Evolutionary conservation across 2,888 invertebrate genomes (phyloP).

Genomic region (Cerceris rybyensis): DNA sequence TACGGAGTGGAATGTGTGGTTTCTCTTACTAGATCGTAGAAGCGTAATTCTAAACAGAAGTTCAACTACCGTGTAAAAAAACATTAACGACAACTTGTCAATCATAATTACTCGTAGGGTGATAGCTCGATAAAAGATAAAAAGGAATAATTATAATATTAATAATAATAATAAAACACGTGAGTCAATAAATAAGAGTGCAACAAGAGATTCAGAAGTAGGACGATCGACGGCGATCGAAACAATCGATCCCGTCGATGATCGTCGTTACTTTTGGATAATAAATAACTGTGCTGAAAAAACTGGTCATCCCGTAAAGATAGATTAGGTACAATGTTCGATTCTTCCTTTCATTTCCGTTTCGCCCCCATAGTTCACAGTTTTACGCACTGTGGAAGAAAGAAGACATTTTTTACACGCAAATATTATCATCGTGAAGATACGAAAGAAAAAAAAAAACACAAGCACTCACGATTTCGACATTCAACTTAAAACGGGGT

Average conservation of each 20-base stretch:
- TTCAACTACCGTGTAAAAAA: slow-evolving; percentile 75
- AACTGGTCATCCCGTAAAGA: slow-evolving; percentile 42
- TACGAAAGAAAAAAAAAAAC: slow-evolving; percentile 19
- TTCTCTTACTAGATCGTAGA: slow-evolving; percentile 76
- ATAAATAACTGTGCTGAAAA: slow-evolving; percentile 65
- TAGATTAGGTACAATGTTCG: slow-evolving; percentile 64
- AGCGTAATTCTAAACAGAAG: slow-evolving; percentile 77
- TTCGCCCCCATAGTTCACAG: slow-evolving; percentile 33
- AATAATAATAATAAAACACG: slow-evolving; percentile 45
- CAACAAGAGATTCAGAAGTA: slow-evolving; percentile 76
- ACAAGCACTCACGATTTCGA: slow-evolving; percentile 49
- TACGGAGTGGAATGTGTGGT: slow-evolving; percentile 79
- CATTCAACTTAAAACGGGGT: slow-evolving; percentile 53
- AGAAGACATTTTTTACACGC: slow-evolving; percentile 39
- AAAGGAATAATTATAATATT: slow-evolving; percentile 21
- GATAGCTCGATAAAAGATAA: slow-evolving; percentile 65
- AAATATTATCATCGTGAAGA: slow-evolving; percentile 35
- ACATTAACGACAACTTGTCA: slow-evolving; percentile 72
- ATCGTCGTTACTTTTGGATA: slow-evolving; percentile 45
- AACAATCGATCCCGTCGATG: slow-evolving; percentile 24
- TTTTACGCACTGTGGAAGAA: slow-evolving; percentile 57
- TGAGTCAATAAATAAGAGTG: slow-evolving; percentile 80
- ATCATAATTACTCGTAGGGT: slow-evolving; percentile 73
- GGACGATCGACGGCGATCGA: slow-evolving; percentile 51
- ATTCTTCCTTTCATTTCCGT: slow-evolving; percentile 39